phyloP scores from a whole-genome alignment of 2,113 vertebrate genomes.

The Calyptommatus sinebrachiatus region DNA sequence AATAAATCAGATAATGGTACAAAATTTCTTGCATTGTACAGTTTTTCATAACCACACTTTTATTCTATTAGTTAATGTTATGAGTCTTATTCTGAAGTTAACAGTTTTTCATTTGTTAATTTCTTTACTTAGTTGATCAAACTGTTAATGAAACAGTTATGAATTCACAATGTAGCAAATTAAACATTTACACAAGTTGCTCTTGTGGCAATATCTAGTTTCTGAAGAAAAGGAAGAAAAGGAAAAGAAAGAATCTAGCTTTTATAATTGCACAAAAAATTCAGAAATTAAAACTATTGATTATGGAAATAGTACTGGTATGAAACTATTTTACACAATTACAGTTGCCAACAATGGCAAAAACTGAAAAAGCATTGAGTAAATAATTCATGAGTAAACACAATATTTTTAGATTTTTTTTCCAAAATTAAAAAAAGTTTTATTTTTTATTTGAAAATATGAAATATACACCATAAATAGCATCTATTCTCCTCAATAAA shows the following conservation, averaged over 20 bases:
- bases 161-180: neutral
- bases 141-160: neutral
- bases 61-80: slow-evolving; percentile 29
- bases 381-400: neutral
- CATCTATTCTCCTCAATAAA: neutral
- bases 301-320: slow-evolving; percentile 22
- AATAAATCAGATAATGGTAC: slow-evolving; percentile 14
- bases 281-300: slow-evolving; percentile 31
- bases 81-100: neutral
- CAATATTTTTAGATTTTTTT: neutral
- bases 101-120: neutral
- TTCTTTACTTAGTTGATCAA: slow-evolving; percentile 2
- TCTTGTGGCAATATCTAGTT: slow-evolving; percentile 22
- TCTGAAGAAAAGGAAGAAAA: neutral
- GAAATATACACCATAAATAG: neutral
- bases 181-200: neutral
- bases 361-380: slow-evolving; percentile 4
- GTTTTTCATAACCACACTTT: slow-evolving; percentile 36
- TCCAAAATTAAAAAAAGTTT: neutral
- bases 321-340: neutral
- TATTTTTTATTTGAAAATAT: neutral
- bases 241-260: neutral
- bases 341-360: neutral
- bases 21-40: slow-evolving; percentile 21
- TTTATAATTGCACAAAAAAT: slow-evolving; percentile 38